A percentile compares a stretch with the other conserved stretches of the same genome.
phyloP scores from a whole-genome alignment of 2,888 invertebrate genomes.

The Ochropacha duplaris region DNA sequence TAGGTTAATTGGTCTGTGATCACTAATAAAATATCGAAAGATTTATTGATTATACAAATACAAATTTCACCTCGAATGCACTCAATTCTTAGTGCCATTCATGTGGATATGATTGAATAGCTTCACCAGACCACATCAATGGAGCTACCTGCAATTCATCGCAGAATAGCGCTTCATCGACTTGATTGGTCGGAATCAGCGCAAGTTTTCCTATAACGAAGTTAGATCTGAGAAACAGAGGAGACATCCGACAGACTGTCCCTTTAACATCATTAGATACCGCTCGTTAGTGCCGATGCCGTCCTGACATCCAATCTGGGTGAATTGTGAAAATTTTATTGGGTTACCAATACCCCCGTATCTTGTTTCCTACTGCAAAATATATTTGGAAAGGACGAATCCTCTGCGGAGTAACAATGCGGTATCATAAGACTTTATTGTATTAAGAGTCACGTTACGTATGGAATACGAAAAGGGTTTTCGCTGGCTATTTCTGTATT shows the following conservation, averaged over 20 bases:
- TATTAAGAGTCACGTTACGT: conserved; percentile 23
- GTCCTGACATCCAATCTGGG: conserved; percentile 35
- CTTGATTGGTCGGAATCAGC: conserved; percentile 33
- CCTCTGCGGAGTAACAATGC: conserved; percentile 26
- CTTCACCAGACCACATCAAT: conserved; percentile 7
- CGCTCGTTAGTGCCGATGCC: conserved; percentile 44
- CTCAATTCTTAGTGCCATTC: conserved; percentile 20
- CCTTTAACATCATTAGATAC: conserved; percentile 49
- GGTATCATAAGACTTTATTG: conserved; percentile 28
- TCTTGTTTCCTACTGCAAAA: conserved; percentile 18
- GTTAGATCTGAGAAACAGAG: conserved; percentile 57
- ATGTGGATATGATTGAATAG: not conserved
- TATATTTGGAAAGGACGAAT: conserved; percentile 22
- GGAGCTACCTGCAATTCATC: conserved; percentile 10
- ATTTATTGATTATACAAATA: not conserved
- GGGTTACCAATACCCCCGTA: conserved; percentile 20
- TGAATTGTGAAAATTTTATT: conserved; percentile 41
- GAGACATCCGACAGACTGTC: conserved; percentile 38
- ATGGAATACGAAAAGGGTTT: not conserved
- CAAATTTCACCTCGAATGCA: not conserved
- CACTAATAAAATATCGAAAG: not conserved
- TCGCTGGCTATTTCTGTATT: not conserved
- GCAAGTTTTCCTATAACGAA: conserved; percentile 54
- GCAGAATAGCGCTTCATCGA: conserved; percentile 24
- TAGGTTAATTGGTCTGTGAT: too few relatives aligned